These are phyloP conservation scores for Yponomeuta cagnagella DNA, from an alignment of 2,888 invertebrate species.

Conservation along the genomic window DNA sequence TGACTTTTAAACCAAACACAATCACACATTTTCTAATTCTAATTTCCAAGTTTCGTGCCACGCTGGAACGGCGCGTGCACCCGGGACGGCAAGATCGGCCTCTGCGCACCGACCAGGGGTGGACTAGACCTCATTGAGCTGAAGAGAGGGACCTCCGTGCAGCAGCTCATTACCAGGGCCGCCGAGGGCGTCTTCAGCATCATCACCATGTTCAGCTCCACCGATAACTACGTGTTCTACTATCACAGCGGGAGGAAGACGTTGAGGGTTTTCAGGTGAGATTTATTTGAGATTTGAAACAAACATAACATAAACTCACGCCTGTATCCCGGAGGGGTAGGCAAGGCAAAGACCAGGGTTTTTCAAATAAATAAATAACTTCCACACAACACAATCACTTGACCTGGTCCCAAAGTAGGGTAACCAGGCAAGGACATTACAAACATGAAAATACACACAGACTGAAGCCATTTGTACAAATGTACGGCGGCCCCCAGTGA, in stretches of 20 bases:
- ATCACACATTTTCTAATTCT: neutral
- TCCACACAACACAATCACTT: too few relatives aligned
- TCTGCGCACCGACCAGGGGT: constrained; percentile 95
- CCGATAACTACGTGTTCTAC: constrained; percentile 96
- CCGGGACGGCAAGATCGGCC: constrained; percentile 90
- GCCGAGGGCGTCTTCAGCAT: constrained; percentile 98
- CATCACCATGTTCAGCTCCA: constrained; percentile 94
- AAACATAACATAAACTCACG: too few relatives aligned
- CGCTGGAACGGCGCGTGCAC: constrained; percentile 96
- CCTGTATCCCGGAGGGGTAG: too few relatives aligned
- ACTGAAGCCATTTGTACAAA: too few relatives aligned
- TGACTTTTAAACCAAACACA: too few relatives aligned
- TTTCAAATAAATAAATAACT: too few relatives aligned
- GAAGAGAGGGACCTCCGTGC: constrained; percentile 90
- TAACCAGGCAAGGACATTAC: too few relatives aligned
- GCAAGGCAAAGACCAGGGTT: too few relatives aligned
- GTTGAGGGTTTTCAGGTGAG: constrained; percentile 89
- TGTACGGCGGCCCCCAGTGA: too few relatives aligned
- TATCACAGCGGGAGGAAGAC: constrained; percentile 98
- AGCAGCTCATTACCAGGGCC: constrained; percentile 92
- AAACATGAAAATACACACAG: too few relatives aligned
- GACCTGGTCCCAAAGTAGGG: too few relatives aligned
- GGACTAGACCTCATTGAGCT: constrained; percentile 95
- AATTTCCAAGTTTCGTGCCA: constrained; percentile 77
- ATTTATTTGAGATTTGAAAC: neutral